Evolutionary conservation across 2,888 invertebrate species (phyloP).

Genomic region (Tineola bisselliella): DNA sequence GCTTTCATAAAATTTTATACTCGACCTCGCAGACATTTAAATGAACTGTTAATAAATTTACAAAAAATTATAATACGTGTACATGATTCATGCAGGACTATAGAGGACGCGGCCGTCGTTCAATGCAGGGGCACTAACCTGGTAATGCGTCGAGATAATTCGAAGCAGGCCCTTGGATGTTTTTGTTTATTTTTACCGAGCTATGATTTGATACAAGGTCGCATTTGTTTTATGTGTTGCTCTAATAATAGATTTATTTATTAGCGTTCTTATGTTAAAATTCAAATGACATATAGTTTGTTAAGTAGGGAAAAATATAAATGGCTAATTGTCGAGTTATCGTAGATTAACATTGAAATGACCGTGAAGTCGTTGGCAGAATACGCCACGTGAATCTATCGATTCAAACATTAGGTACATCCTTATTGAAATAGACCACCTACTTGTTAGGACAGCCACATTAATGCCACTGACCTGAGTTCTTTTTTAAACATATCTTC

Average conservation of each 20-base stretch:
- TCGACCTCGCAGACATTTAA: background rate
- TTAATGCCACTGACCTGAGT: background rate
- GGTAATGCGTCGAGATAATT: background rate
- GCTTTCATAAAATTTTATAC: background rate
- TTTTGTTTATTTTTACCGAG: background rate
- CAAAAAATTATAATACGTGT: background rate
- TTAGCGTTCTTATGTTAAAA: background rate
- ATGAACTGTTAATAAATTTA: slow-evolving; percentile 1
- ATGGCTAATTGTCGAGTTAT: too few relatives aligned
- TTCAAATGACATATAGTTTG: background rate
- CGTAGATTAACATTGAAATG: background rate
- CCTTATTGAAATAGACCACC: background rate
- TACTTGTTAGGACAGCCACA: background rate
- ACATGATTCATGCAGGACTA: background rate
- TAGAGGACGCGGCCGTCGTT: background rate
- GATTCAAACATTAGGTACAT: background rate
- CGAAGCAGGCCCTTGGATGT: background rate
- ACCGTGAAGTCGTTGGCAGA: background rate
- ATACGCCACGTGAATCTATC: background rate
- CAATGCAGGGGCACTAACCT: background rate
- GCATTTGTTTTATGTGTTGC: background rate
- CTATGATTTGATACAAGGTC: background rate
- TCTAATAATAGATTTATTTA: background rate
- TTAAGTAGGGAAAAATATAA: background rate
- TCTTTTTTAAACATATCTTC: background rate